Evolutionary conservation across 1,140 invertebrate genomes (phyloP).

Genomic region (Marisa cornuarietis): DNA sequence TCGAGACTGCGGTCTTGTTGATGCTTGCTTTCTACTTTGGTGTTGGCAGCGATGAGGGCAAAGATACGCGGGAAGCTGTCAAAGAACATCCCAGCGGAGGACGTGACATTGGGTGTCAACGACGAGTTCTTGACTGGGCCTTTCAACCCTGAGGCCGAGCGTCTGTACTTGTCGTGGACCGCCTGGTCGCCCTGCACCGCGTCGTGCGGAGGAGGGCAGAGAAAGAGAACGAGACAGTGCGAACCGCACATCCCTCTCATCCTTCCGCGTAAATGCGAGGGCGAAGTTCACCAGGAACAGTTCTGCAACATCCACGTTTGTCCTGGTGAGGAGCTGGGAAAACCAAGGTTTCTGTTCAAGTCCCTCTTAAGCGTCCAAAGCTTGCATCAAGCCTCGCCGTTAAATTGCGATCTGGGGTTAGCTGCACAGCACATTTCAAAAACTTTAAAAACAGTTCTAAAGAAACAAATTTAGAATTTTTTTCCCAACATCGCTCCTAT

Average conservation of each 20-base stretch:
- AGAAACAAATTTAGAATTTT: too few relatives aligned
- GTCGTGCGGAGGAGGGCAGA: constrained; percentile 41
- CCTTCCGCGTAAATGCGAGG: constrained; percentile 20
- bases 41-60: too few relatives aligned
- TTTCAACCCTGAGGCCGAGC: constrained; percentile 35
- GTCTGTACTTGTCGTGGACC: constrained; percentile 38
- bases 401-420: too few relatives aligned
- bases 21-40: too few relatives aligned
- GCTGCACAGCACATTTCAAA: too few relatives aligned
- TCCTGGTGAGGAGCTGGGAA: constrained; percentile 30
- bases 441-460: too few relatives aligned
- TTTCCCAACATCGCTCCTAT: too few relatives aligned
- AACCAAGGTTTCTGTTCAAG: too few relatives aligned
- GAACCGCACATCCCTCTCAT: constrained; percentile 10
- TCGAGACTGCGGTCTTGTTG: too few relatives aligned
- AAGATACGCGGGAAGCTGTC: neutral
- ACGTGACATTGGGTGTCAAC: neutral
- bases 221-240: constrained; percentile 35
- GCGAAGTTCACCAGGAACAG: constrained; percentile 31
- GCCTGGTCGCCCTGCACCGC: constrained; percentile 41
- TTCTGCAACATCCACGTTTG: constrained; percentile 38
- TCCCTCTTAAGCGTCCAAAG: too few relatives aligned
- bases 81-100: constrained; percentile 17
- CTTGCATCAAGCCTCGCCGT: too few relatives aligned
- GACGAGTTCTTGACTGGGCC: constrained; percentile 9